Evolutionary conservation across 92 coral and sea anemone genomes (phyloP), one percentile per base, ranked within the genome.

Genomic region (Actinernus sp.): DNA sequence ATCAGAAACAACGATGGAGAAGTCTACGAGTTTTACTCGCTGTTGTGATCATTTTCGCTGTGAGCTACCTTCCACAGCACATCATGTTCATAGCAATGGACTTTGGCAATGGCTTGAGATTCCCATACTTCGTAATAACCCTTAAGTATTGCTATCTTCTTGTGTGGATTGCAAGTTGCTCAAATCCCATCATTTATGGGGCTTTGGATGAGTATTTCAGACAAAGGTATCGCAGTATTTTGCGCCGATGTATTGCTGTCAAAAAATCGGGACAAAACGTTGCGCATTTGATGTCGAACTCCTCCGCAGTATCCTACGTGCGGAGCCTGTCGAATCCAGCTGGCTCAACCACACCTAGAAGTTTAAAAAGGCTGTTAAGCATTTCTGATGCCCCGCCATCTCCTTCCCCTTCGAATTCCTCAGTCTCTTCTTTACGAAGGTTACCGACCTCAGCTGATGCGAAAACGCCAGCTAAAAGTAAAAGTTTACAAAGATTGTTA

Each of bases 181-280:
- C 73, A 2, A 76, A 76, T 68, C 83, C 83, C 16, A 50, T 76
- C 4, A 76, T 76, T 18, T 76, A 76, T 48, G 83, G 83, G 22
- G 83, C 74, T 10, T 31, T 76, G 55, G 83, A 76, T 37, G 67
- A 76, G 29, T 76, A 76, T 44, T 76, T 76, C 54, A 44, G 83
- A 12, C 39, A 65, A 16, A 60, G 71, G 17, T 76, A 76, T 27
- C 30, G 46, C 31, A 65, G 17, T 11, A 56, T 76, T 18, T 31
- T 76, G 26, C 55, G 52, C 22, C 65, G 71, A 27, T 76, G 83
- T 21, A 34, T 76, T 14, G 74, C 67, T 14, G 52, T 56, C 40
- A 55, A 32, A 55, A 68, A 33, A 17, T 40, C 74, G 12, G 58
- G 76, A 3, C 51, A 43, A 31, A 44, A 16, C 31, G 44, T 54